Percentiles rank a stretch among this genome's conserved stretches.
phyloP scores from a whole-genome alignment of 2,113 vertebrate genomes.

The Castor canadensis region DNA sequence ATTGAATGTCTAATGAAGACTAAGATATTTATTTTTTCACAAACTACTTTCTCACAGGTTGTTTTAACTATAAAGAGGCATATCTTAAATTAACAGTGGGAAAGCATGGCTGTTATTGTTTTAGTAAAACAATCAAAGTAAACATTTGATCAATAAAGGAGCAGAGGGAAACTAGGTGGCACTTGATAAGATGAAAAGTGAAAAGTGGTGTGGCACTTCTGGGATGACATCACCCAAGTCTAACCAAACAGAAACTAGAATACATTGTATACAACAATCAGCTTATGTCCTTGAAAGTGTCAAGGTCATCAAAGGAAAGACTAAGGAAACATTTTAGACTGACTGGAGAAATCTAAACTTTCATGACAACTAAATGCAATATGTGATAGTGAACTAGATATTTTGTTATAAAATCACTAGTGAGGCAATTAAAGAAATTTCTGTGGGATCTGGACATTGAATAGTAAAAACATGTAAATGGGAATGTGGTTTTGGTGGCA shows the following conservation, averaged over 20 bases:
- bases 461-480: not conserved
- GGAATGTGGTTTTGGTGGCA: not conserved
- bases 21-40: not conserved
- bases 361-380: not conserved
- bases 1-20: not conserved
- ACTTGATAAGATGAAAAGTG: not conserved
- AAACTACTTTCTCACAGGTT: not conserved
- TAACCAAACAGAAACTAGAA: not conserved
- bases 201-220: not conserved
- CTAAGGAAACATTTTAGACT: not conserved
- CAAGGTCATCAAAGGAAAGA: not conserved
- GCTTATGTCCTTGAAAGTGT: not conserved
- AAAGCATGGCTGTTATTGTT: not conserved
- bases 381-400: not conserved
- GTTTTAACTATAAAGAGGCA: not conserved
- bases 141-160: not conserved
- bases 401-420: not conserved
- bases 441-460: not conserved
- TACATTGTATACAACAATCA: not conserved
- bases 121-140: not conserved
- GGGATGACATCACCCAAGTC: not conserved
- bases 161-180: not conserved
- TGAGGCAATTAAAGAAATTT: not conserved
- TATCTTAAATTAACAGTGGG: not conserved
- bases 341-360: not conserved